phyloP scores from a whole-genome alignment of 2,888 invertebrate species.

The Napeogenes inachia region DNA sequence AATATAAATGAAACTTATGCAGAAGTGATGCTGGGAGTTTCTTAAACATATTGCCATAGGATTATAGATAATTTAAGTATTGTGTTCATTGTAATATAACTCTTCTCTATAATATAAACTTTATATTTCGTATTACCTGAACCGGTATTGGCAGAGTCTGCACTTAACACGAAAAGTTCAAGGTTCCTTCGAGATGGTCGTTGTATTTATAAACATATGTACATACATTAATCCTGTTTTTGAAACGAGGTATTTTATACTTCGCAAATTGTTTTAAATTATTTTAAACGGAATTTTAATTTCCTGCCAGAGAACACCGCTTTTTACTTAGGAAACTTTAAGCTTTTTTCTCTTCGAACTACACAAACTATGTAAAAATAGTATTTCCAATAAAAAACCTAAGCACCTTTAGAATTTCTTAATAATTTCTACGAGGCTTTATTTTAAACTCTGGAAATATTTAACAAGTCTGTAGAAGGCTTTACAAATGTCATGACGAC shows the following conservation, averaged over 20 bases:
- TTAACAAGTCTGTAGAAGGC: slow-evolving; percentile 15
- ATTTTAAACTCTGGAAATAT: background rate
- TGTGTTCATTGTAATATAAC: background rate
- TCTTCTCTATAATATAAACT: background rate
- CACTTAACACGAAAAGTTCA: slow-evolving; percentile 55
- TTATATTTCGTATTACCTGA: slow-evolving; percentile 27
- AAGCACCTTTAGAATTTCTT: background rate
- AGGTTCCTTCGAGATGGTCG: slow-evolving; percentile 37
- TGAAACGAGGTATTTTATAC: background rate
- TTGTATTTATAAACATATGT: slow-evolving; percentile 4
- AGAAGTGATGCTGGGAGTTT: too few species aligned
- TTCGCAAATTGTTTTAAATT: background rate
- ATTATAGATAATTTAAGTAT: too few species aligned
- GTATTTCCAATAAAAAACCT: background rate
- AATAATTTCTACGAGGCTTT: background rate
- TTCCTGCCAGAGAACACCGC: background rate
- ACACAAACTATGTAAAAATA: background rate
- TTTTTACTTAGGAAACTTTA: too few species aligned
- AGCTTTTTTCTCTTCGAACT: too few species aligned
- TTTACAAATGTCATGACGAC: slow-evolving; percentile 20
- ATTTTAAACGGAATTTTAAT: background rate
- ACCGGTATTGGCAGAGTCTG: slow-evolving; percentile 36
- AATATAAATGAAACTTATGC: too few species aligned
- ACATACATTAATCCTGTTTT: background rate
- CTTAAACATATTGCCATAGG: too few species aligned